Base-by-base conservation (phyloP, 2,113 vertebrate genomes). In the Zingel zingel region DNA sequence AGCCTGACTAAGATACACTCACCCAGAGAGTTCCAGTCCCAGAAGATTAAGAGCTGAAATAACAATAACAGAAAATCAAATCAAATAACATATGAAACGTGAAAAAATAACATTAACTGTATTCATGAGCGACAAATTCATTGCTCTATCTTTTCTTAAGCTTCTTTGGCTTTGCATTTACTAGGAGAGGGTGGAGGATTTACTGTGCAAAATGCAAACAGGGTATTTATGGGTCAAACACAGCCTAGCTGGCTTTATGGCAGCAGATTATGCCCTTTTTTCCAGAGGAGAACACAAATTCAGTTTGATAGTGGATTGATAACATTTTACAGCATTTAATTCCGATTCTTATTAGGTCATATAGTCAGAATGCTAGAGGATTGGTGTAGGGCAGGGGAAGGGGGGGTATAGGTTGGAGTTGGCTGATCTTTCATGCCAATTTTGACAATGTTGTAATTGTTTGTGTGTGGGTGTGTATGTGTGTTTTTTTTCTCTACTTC, bases 191-290 rank as follows among this genome's bases (percentile, higher is more conserved):
- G 85, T 15, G 81, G 79, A 91, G 90, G 93, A 93, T 93, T 93
- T 94, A 87, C 92, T 88, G 76, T 79, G 74, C 87, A 89, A 87
- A 89, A 91, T 84, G 87, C 91, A 94, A 94, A 94, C 91, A 93
- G 88, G 86, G 75, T 94, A 94, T 95, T 95, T 93, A 94, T 95
- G 91, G 94, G 93, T 96, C 94, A 96, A 92, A 92, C 77, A 82
- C 92, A 89, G 91, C 82, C 92, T 92, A 89, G 87, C 81, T 83
- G 91, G 92, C 85, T 94, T 95, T 92, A 86, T 91, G 81, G 88
- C 87, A 94, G 88, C 87, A 94, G 95, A 94, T 95, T 95, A 95
- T 87, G 80, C 51, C 75, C 56, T 4, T 74, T 91, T 76, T 30
- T 67, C 51, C 59, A 70, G 43, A 83, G 83, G 84, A 83, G 77